Base-by-base conservation (phyloP, 2,888 invertebrate genomes). In the Myathropa florea region DNA sequence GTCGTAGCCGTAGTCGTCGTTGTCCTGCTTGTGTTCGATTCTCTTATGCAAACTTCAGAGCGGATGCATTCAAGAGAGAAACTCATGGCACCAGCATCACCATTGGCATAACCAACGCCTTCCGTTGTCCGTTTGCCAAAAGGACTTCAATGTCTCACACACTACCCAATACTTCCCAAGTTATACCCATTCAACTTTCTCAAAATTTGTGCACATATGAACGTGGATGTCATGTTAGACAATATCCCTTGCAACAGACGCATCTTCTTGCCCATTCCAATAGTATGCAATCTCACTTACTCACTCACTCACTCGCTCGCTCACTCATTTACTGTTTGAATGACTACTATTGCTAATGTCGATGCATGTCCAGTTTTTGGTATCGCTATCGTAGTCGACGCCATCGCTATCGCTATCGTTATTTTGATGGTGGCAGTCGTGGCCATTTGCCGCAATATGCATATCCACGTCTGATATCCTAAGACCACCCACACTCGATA, bases 401-500 rank as follows among this genome's bases (percentile, higher is more conserved):
- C 65, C 18, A 46, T 28, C 21, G 10, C 4, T 36, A 12, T 63
- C 53, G 33, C 30, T 23, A 7, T 57, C 36, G 33, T 46, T 39
- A n/a, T 21, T 67, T 76, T 21, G 24, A 72, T 24, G 71, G 53
- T 79, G 72, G 67, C 68, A 81, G 55, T 81, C 68, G 81, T 81
- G 81, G 77, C 81, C 71, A 59, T 85, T 83, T 81, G 84, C 84
- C 81, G 71, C 84, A 85, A 77, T 81, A 77, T 81, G 76, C 84
- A 85, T 85, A 61, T 81, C 81, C 81, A 85, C 68, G 77, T 85
- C 67, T 81, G 84, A 81, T 81, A 76, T 85, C 72, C 81, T 85
- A 85, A 85, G 84, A 85, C 84, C 84, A 85, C 84, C 84, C 84
- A 85, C 84, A 85, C 84, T 77, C 76, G 71, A 85, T 81, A 81